phyloP scores from a whole-genome alignment of 1,140 invertebrate species.

The Cyclina sinensis region DNA sequence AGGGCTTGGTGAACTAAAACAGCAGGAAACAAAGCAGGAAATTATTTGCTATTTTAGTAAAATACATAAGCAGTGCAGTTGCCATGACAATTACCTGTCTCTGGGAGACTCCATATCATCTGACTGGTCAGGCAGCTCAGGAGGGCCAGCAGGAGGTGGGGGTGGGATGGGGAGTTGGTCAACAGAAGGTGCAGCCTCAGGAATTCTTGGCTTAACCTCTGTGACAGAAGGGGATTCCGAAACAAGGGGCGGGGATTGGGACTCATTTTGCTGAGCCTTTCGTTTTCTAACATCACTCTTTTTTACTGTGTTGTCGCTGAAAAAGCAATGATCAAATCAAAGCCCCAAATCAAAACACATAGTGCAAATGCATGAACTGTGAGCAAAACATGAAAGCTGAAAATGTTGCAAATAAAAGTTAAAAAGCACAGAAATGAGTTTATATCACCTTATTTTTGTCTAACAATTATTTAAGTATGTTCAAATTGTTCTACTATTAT shows the following conservation, averaged over 20 bases:
- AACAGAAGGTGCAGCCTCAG: conserved; percentile 20
- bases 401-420: not conserved
- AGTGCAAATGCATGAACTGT: conserved; percentile 17
- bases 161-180: conserved; percentile 66
- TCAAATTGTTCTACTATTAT: too few species aligned
- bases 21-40: too few species aligned
- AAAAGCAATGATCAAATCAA: conserved; percentile 64
- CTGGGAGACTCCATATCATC: conserved; percentile 17
- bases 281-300: conserved; percentile 78
- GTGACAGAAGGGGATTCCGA: conserved; percentile 59
- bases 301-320: conserved; percentile 83
- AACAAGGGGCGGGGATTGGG: conserved; percentile 66
- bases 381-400: conserved; percentile 17
- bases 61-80: conserved; percentile 9
- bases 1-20: too few species aligned
- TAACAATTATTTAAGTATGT: too few species aligned
- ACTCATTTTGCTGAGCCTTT: conserved; percentile 44
- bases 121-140: conserved; percentile 27
- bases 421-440: conserved; percentile 19
- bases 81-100: conserved; percentile 71
- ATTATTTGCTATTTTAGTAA: not conserved
- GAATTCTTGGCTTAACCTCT: conserved; percentile 7
- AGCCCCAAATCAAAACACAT: conserved; percentile 38
- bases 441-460: too few species aligned
- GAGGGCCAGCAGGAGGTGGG: conserved; percentile 66